Base-by-base conservation (phyloP, 2,888 invertebrate genomes). In the Eurois occulta region DNA sequence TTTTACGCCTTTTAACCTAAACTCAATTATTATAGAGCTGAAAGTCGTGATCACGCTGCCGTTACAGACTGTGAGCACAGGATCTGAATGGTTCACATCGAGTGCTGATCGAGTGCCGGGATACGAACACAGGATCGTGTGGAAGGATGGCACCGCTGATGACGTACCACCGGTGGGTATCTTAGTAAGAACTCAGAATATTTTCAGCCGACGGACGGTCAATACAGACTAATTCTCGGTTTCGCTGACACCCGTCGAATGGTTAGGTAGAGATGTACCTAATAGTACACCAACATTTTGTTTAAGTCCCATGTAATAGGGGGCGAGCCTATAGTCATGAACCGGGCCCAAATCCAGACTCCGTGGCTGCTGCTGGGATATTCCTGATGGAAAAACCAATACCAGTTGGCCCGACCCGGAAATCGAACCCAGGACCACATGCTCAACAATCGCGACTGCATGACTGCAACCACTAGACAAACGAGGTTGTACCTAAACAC, bases 61-160 rank as follows among this genome's bases (percentile, higher is more conserved):
- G 6, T 84, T 96, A 11, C 93, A 95, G 90, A 97, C 98, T 72
- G 96, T 97, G 18, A 98, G 98, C 83, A 94, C 97, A 79, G 92
- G 97, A 72, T 98, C 98, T 77, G 97, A 97, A 41, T 99, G 99
- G 98, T 99, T 99, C 92, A 91, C 92, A 43, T 96, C 97, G 67
- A 98, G 98, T 70, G 95, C 97, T 4, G 93, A 96, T 3, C 92
- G 92, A 24, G 94, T 94, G n/a, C 93, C 95, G 32, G 97, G 97
- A 0, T 98, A 97, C 90, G 97, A 97, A 69, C 97, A 98, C 90
- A 98, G 97, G 91, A 97, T 98, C 86, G 93, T 99, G 16, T 99
- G 99, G 99, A 94, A 91, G 41, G 97, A 98, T 73, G 94, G 92
- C 16, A 82, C 75, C 1, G 68, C 96, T 95, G 83, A 96, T 80